phyloP scores from a whole-genome alignment of 2,888 invertebrate genomes.

The Ochlodes sylvanus region DNA sequence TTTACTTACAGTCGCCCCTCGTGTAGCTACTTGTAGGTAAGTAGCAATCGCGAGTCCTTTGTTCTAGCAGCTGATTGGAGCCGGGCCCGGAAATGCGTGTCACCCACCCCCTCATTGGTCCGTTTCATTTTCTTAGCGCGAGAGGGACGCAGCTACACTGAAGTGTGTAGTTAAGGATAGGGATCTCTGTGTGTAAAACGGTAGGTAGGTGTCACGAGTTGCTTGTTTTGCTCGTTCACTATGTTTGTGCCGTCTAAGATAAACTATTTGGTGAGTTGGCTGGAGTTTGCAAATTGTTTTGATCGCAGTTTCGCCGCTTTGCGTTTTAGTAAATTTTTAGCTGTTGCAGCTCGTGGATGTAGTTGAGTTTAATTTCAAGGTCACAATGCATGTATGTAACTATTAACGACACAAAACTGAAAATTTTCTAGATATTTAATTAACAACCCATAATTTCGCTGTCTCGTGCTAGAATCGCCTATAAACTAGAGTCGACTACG shows the following conservation, averaged over 20 bases:
- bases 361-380: neutral
- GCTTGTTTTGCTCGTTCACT: conserved; percentile 69
- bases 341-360: neutral
- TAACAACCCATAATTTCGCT: too few species aligned
- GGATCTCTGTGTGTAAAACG: conserved; percentile 74
- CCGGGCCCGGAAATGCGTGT: conserved; percentile 85
- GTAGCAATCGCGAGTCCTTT: conserved; percentile 84
- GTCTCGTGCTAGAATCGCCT: too few species aligned
- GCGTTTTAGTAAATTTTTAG: conserved; percentile 16
- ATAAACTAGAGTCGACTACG: too few species aligned
- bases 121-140: conserved; percentile 84
- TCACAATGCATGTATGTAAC: neutral
- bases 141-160: conserved; percentile 79
- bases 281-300: conserved; percentile 74
- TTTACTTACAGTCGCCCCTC: conserved; percentile 69
- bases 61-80: conserved; percentile 86
- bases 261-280: conserved; percentile 74
- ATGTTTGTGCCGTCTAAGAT: conserved; percentile 73
- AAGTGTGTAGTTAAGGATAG: conserved; percentile 81
- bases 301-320: conserved; percentile 51
- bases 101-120: conserved; percentile 85
- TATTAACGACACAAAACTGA: too few species aligned
- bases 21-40: conserved; percentile 80
- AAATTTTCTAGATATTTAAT: too few species aligned
- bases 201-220: conserved; percentile 74